These are phyloP conservation scores for Phaenicophaeus curvirostris DNA, from an alignment of 2,797 vertebrate genomes.

Conservation along the genomic window DNA sequence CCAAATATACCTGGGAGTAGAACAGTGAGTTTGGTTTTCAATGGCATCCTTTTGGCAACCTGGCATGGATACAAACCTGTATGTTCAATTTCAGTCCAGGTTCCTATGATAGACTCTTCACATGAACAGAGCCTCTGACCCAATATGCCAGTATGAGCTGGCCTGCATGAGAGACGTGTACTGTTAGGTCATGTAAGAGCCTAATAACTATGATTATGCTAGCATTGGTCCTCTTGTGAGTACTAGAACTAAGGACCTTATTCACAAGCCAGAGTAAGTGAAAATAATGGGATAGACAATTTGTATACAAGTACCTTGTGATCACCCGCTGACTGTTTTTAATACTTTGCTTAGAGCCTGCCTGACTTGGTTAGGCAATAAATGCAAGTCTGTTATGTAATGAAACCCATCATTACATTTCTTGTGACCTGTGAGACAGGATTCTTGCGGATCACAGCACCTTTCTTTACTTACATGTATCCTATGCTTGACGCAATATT, in stretches of 20 bases:
- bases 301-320: background rate
- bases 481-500: background rate
- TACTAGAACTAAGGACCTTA: background rate
- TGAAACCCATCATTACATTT: background rate
- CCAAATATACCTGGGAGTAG: background rate
- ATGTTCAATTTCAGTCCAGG: background rate
- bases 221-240: background rate
- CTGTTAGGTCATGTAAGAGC: background rate
- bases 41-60: background rate
- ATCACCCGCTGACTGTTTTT: background rate
- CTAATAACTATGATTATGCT: background rate
- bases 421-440: background rate
- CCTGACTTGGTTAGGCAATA: background rate
- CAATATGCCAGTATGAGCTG: background rate
- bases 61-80: background rate
- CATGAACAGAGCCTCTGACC: background rate
- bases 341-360: background rate
- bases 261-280: background rate
- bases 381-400: background rate
- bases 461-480: background rate
- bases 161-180: background rate
- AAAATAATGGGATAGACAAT: background rate
- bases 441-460: background rate
- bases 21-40: background rate
- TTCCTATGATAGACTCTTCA: background rate